Base-by-base conservation (phyloP, 2,797 vertebrate species). In the Taeniopygia guttata region DNA sequence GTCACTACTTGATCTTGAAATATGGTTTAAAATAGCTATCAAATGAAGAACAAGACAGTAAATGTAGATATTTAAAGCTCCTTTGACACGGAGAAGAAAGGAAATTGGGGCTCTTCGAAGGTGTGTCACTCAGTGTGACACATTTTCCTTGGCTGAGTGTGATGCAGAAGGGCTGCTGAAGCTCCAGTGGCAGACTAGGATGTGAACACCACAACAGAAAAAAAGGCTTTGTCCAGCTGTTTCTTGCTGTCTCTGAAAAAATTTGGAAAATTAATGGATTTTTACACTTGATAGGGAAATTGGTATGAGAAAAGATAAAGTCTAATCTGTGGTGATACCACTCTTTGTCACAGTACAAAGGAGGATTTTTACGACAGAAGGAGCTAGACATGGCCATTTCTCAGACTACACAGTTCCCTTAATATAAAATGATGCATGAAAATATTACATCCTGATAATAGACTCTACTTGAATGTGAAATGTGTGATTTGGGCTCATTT, bases 401-500 rank as follows among this genome's bases (percentile, higher is more conserved):
- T 90, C 48, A 93, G 63, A 38, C 70, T 89, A 32, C 45, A 13
- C 34, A 58, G 42, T 69, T 79, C 16, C 74, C 34, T 89, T 56
- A 73, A 55, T 76, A 69, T 56, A 93, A 93, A 93, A 76, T 67
- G 52, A 84, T 82, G 59, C 67, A 90, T 86, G 63, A 79, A 91
- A 88, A 94, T 76, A 55, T 88, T 94, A 6, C 52, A 87, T 73
- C 59, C 89, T 79, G 76, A 63, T 93, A 90, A 94, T 49, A 88
- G 83, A 90, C 66, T 86, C 78, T 72, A 45, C 62, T 94, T 90
- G 89, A 73, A 90, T 66, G 70, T 76, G 67, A 87, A 91, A 89
- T 87, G 77, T 91, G 80, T 79, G 93, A 90, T 94, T 90, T 86
- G 74, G 88, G 74, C 62, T 95, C 30, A 36, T 86, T 95, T 93